Evolutionary conservation across 92 coral and sea anemone species (phyloP).

Genomic region (Bergia sp.): DNA sequence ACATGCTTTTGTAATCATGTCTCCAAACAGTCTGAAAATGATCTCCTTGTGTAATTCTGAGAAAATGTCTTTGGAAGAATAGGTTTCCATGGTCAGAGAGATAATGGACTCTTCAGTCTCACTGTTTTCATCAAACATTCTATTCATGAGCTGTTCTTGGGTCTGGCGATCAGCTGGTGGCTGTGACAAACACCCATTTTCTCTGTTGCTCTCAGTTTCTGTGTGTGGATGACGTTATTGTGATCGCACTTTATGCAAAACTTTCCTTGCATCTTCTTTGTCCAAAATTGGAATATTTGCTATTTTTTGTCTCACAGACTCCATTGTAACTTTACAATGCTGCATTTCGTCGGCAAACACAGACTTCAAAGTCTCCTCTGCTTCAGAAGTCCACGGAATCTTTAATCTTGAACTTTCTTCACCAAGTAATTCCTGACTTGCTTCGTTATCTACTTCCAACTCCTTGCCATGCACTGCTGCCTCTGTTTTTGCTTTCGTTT

Average conservation of each 20-base stretch:
- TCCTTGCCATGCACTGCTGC: constrained; percentile 23
- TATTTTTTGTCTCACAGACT: constrained; percentile 31
- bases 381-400: constrained; percentile 16
- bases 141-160: constrained; percentile 7
- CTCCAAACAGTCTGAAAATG: constrained; percentile 14
- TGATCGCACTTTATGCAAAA: constrained; percentile 38
- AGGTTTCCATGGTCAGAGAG: constrained; percentile 7
- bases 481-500: constrained; percentile 9
- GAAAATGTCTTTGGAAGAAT: constrained; percentile 16
- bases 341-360: constrained; percentile 29
- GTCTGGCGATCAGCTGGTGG: not conserved
- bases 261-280: constrained; percentile 37
- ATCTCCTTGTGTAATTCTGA: constrained; percentile 24
- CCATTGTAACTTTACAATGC: constrained; percentile 19
- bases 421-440: not conserved
- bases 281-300: constrained; percentile 29
- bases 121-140: constrained; percentile 18
- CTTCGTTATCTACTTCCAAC: not conserved
- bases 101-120: constrained; percentile 1
- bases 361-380: constrained; percentile 15
- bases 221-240: constrained; percentile 1
- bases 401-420: not conserved
- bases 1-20: constrained; percentile 19
- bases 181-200: no score
- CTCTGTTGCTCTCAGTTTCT: not conserved